Conservation (phyloP, 1,140 invertebrate species). For the Patella vulgata region DNA sequence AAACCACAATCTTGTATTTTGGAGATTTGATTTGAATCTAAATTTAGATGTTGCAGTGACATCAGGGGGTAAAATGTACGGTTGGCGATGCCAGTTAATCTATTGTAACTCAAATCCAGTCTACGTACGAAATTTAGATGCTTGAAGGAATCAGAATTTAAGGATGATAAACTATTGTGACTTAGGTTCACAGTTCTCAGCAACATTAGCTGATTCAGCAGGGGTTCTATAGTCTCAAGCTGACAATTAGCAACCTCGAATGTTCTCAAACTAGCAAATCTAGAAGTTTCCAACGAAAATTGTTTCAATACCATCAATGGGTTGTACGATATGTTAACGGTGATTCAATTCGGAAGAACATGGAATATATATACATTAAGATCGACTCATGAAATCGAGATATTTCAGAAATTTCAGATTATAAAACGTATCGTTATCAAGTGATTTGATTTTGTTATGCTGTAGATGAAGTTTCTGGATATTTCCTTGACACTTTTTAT, state of each 20-base stretch:
- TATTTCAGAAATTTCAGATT: constrained; percentile 4
- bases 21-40: constrained; percentile 8
- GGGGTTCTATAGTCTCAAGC: constrained; percentile 7
- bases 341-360: not conserved
- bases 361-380: constrained; percentile 2
- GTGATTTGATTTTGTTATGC: constrained; percentile 15
- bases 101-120: constrained; percentile 18
- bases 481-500: constrained; percentile 2
- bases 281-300: not conserved
- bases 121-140: constrained; percentile 3
- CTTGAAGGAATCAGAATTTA: not conserved
- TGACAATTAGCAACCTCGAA: constrained; percentile 20
- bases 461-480: constrained; percentile 9
- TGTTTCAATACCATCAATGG: constrained; percentile 7
- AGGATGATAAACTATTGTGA: not conserved
- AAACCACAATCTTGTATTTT: constrained; percentile 6
- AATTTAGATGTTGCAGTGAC: constrained; percentile 1
- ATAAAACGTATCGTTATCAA: constrained; percentile 12
- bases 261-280: not conserved
- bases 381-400: constrained; percentile 7
- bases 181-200: constrained; percentile 6
- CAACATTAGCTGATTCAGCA: constrained; percentile 8
- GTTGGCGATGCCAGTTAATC: not conserved
- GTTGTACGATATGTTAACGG: constrained; percentile 13
- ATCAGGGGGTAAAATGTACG: constrained; percentile 7